These are phyloP conservation scores for Lithophane semibrunnea DNA, from an alignment of 2,888 invertebrate species.

Conservation along the genomic window DNA sequence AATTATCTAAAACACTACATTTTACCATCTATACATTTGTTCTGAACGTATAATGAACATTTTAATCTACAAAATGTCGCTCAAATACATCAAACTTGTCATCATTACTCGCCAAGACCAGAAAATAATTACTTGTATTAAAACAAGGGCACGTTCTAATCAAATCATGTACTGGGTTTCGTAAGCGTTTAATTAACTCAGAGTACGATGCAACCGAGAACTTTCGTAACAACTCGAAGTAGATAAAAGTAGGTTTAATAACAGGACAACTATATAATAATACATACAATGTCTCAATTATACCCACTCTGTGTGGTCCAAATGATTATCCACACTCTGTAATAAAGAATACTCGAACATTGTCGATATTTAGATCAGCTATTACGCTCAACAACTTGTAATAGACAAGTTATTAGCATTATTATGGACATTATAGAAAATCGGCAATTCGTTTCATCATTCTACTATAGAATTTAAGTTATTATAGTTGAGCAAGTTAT, in stretches of 20 bases:
- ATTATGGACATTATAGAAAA: conserved; percentile 82
- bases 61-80: conserved; percentile 74
- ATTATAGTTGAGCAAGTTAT: conserved; percentile 63
- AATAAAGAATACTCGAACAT: conserved; percentile 83
- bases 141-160: conserved; percentile 82
- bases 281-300: conserved; percentile 87
- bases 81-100: conserved; percentile 73
- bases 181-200: conserved; percentile 74
- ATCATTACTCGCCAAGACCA: conserved; percentile 77
- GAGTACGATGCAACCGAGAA: conserved; percentile 66
- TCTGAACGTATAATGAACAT: conserved; percentile 61
- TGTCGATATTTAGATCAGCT: conserved; percentile 85
- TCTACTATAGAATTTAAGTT: conserved; percentile 67
- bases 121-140: conserved; percentile 81
- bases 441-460: conserved; percentile 81
- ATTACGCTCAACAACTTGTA: conserved; percentile 86
- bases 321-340: conserved; percentile 81
- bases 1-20: conserved; percentile 49
- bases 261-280: conserved; percentile 79
- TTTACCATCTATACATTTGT: conserved; percentile 52
- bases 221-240: conserved; percentile 71
- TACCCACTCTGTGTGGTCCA: conserved; percentile 84
- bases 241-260: conserved; percentile 74
- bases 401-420: conserved; percentile 86
- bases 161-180: conserved; percentile 73